phyloP scores from a whole-genome alignment of 2,888 invertebrate genomes.

The Spisula subtruncata region DNA sequence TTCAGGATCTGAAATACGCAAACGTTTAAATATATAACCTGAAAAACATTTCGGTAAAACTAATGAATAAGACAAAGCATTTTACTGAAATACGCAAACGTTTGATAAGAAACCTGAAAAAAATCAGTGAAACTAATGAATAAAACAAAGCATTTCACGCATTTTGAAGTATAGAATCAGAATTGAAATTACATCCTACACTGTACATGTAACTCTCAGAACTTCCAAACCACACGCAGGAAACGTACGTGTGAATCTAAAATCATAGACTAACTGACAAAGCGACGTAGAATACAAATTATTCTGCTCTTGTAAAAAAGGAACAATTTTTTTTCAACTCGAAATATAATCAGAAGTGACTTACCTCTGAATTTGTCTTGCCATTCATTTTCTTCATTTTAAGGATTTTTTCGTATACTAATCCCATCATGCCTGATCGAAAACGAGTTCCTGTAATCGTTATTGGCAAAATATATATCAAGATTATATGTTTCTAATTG shows the following conservation, averaged over 20 bases:
- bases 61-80: too few species aligned
- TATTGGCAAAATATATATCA: background rate
- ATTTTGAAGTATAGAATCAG: too few species aligned
- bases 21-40: background rate
- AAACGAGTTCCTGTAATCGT: slow-evolving; percentile 62
- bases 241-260: background rate
- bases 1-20: slow-evolving; percentile 60
- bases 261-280: too few species aligned
- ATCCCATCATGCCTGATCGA: slow-evolving; percentile 67
- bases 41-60: too few species aligned
- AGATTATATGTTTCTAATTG: too few species aligned
- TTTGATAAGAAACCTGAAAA: background rate
- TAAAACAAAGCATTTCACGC: too few species aligned
- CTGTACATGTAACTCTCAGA: too few species aligned
- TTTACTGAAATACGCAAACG: slow-evolving; percentile 32
- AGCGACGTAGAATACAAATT: too few species aligned
- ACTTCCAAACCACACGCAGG: background rate
- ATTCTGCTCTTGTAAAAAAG: too few species aligned
- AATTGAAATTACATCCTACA: too few species aligned
- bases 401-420: slow-evolving; percentile 71
- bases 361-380: slow-evolving; percentile 70
- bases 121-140: background rate
- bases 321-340: too few species aligned
- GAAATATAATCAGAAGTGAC: too few species aligned
- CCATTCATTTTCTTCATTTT: slow-evolving; percentile 62